Evolutionary conservation across 2,113 vertebrate species (phyloP), one percentile per base, ranked within the genome.

Genomic region (Nothocercus nigrocapillus): DNA sequence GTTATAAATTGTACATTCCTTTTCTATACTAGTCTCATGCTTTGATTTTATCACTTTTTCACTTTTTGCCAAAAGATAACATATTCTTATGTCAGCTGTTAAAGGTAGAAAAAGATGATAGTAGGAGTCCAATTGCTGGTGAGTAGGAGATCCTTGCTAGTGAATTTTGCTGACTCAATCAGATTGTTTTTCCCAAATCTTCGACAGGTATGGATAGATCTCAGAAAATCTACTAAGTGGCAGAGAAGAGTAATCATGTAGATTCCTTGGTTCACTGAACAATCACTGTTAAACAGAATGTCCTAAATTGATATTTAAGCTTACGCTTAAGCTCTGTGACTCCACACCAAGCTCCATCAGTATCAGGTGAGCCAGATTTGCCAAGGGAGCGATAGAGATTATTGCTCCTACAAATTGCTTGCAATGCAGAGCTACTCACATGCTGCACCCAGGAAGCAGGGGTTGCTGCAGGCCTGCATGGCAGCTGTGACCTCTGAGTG

Each of bases 401-500:
- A 91, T 38, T 87, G 56, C 34, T 47, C 40, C 45, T 67, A 51
- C 1, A 0, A 1, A 1, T 45, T 78, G 56, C 51, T 32, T 2
- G 30, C 6, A 5, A 2, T 28, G 6, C 44, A n/a, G 56, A 89
- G n/a, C 61, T 72, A 2, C 51, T 67, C 22, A 4, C 6, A 1
- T 9, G 30, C 30, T 28, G 40, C 58, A 9, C 77, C 30, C 0
- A 3, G 68, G 74, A 53, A 30, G 69, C 40, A 78, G 66, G 3
- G 1, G 30, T 34, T 2, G 7, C 8, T 67, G 20, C 14, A 12
- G 6, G 13, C 30, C 45, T 75, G 8, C 0, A 0, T 19, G 14
- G n/a, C 38, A 30, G 7, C n/a, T 67, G 56, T 42, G 63, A 47
- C 32, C 49, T 24, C 38, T 81, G 44, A 19, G 32, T 1, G 0